Evolutionary conservation across 2,113 vertebrate genomes (phyloP), one percentile per base, ranked within the genome.

Genomic region (Callipepla californica): DNA sequence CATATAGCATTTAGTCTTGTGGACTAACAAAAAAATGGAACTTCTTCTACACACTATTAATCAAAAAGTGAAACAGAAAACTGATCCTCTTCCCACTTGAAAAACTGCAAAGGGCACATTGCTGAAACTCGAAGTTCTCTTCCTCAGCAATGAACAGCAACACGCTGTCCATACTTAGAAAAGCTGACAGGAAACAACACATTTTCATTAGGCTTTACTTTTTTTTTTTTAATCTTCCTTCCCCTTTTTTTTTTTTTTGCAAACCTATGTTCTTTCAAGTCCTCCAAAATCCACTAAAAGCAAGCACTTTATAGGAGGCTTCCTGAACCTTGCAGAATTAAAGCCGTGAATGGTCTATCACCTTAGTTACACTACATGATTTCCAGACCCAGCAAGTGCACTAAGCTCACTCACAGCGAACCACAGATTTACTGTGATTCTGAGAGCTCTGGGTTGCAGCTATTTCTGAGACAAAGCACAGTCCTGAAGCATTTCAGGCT

Each of bases 301-400:
- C n/a, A 59, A 72, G 19, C 42, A 45, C 58, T 94, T 53, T 58
- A 26, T 70, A 89, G 91, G 26, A 94, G 45, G 26, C 28, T 91
- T 53, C n/a, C 48, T 58, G 38, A 81, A 34, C 72, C 75, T 45
- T 32, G 12, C 23, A 38, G 76, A 78, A 78, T 28, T 63, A 68
- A 48, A 72, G 2, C 21, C 0, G 0, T n/a, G 19, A 70, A 69
- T 10, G 32, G 50, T 50, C 61, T 47, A 47, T 73, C 2, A 0
- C 63, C 59, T 77, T 58, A 63, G 82, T 74, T 73, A 45, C 85
- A 80, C 59, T 14, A 55, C 16, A 2, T 15, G 55, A 50, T 21
- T 87, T 80, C 75, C 87, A 74, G 63, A 4, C 51, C 65, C 32
- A 47, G 85, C 25, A 70, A 83, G 21, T 6, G 38, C 72, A 67